These are phyloP conservation scores for Lophius piscatorius DNA, from an alignment of 2,113 vertebrate genomes.

Conservation along the genomic window DNA sequence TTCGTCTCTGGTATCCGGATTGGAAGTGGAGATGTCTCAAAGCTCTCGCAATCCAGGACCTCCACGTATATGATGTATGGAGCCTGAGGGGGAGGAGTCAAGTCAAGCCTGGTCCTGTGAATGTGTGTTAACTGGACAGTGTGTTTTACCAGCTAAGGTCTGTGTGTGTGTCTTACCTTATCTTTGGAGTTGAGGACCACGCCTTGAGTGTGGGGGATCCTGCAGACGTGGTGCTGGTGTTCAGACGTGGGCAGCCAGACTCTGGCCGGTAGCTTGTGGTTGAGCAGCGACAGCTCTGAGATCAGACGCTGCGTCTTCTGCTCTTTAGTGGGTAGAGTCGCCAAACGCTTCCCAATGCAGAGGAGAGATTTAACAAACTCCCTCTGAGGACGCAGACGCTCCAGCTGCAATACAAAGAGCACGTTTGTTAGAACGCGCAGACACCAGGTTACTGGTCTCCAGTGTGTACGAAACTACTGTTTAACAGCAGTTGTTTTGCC, in stretches of 20 bases:
- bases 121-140: not conserved
- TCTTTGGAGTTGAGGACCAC: conserved; percentile 97
- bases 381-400: conserved; percentile 90
- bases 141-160: not conserved
- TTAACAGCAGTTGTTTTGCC: too few relatives aligned
- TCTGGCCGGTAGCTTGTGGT: conserved; percentile 91
- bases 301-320: conserved; percentile 94
- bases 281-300: conserved; percentile 92
- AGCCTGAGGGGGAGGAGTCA: conserved; percentile 77
- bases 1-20: conserved; percentile 91
- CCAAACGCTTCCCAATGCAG: conserved; percentile 91
- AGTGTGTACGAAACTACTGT: too few relatives aligned
- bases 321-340: conserved; percentile 92
- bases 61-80: conserved; percentile 96
- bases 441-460: too few relatives aligned
- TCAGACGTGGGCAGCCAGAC: conserved; percentile 92
- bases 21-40: conserved; percentile 89
- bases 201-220: conserved; percentile 90
- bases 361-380: conserved; percentile 95
- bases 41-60: conserved; percentile 92
- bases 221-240: conserved; percentile 90
- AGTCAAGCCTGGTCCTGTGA: too few relatives aligned
- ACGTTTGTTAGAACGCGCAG: too few relatives aligned
- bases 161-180: conserved; percentile 80
- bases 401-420: conserved; percentile 72